Evolutionary conservation across 2,113 vertebrate species (phyloP).

Genomic region (Saccopteryx leptura): DNA sequence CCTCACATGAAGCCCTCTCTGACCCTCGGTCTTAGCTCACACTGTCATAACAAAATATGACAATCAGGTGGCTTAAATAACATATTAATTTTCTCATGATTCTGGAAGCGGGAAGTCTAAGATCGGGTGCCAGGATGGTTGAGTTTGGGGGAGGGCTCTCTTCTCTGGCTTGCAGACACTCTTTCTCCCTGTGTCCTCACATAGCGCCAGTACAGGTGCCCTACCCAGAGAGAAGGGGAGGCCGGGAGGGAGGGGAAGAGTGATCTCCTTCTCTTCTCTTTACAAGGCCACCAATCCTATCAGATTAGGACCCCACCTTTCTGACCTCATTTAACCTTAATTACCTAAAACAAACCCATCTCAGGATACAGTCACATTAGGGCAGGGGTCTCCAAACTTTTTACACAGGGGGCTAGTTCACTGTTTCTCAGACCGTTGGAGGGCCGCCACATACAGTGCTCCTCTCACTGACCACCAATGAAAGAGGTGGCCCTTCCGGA

Average conservation of each 20-base stretch:
- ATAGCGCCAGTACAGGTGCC: too few species aligned
- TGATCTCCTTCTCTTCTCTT: background rate
- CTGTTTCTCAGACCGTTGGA: too few species aligned
- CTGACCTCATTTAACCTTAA: slow-evolving; percentile 4
- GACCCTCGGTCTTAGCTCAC: background rate
- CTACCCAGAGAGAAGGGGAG: too few species aligned
- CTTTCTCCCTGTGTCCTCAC: background rate
- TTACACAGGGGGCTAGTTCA: too few species aligned
- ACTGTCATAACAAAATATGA: background rate
- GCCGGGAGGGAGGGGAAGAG: too few species aligned
- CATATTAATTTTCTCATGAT: background rate
- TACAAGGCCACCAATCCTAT: background rate
- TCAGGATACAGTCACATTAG: background rate
- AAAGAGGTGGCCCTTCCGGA: too few species aligned
- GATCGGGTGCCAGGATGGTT: background rate
- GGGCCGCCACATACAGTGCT: too few species aligned
- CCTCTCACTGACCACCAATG: too few species aligned
- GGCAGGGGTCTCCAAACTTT: too few species aligned
- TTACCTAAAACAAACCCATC: background rate
- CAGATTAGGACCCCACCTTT: background rate
- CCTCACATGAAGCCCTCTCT: background rate
- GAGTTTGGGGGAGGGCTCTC: background rate
- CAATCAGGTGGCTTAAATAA: background rate
- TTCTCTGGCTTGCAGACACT: background rate
- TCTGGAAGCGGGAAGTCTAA: slow-evolving; percentile 5